Conservation (phyloP, 2,797 vertebrate genomes). For the Myotis vivesi region DNA sequence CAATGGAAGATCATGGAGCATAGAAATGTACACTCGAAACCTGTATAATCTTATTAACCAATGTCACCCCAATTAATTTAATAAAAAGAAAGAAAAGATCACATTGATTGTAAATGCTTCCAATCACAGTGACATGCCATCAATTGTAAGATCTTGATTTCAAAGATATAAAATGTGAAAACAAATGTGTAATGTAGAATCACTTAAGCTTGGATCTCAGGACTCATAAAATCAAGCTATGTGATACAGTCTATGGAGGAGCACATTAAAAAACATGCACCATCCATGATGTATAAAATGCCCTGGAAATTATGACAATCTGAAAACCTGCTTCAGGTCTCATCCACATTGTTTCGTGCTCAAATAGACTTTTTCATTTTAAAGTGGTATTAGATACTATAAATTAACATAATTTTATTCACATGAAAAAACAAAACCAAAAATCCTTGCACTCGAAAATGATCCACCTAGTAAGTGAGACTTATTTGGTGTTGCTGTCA, state of each 20-base stretch:
- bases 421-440: background rate
- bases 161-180: background rate
- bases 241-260: background rate
- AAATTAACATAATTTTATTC: conserved; percentile 61
- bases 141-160: background rate
- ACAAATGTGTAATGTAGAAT: background rate
- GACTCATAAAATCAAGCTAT: background rate
- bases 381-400: conserved; percentile 45
- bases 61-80: background rate
- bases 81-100: background rate
- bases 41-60: background rate
- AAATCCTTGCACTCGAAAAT: conserved; percentile 29
- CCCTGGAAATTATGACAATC: background rate
- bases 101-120: background rate
- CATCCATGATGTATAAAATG: background rate
- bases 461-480: conserved; percentile 40
- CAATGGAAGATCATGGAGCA: background rate
- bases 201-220: background rate
- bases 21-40: background rate
- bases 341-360: background rate
- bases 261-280: background rate
- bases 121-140: background rate
- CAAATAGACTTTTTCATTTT: conserved; percentile 42
- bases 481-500: background rate
- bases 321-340: background rate